phyloP scores from a whole-genome alignment of 2,888 invertebrate genomes.

The Agriopis aurantiaria region DNA sequence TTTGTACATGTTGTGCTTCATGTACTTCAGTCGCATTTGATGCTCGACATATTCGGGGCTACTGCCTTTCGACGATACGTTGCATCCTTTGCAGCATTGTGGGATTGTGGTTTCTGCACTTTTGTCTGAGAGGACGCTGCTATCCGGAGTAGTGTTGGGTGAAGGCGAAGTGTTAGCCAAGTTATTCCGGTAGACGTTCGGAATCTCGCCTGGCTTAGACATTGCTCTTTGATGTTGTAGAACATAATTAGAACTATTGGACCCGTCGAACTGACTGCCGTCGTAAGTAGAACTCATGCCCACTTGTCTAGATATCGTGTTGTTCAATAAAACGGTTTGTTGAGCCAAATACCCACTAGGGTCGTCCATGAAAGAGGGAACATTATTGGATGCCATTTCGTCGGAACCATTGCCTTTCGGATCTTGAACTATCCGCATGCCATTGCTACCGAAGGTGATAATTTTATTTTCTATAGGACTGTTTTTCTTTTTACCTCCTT shows the following conservation, averaged over 20 bases:
- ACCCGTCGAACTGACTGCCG: conserved; percentile 65
- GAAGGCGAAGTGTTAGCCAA: conserved; percentile 75
- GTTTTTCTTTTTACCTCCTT: conserved; percentile 83
- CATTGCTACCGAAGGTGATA: conserved; percentile 66
- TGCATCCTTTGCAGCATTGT: conserved; percentile 86
- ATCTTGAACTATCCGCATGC: conserved; percentile 70
- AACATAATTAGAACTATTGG: conserved; percentile 54
- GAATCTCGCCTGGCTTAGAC: conserved; percentile 62
- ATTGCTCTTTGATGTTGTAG: conserved; percentile 64
- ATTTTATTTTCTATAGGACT: conserved; percentile 67
- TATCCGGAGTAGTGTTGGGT: conserved; percentile 79
- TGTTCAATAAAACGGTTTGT: conserved; percentile 94
- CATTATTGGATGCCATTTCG: conserved; percentile 81
- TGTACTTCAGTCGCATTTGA: conserved; percentile 72
- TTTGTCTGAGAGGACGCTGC: conserved; percentile 78
- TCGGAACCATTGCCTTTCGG: conserved; percentile 77
- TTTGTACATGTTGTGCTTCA: conserved; percentile 76
- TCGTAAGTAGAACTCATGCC: conserved; percentile 73
- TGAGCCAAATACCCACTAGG: conserved; percentile 96
- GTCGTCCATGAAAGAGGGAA: conserved; percentile 96
- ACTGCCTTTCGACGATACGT: conserved; percentile 72
- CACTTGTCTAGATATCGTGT: conserved; percentile 91
- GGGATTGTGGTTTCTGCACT: conserved; percentile 60
- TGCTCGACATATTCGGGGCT: conserved; percentile 73
- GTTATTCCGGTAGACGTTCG: conserved; percentile 68